A percentile compares a stretch with the other conserved stretches of the same genome.
Conservation (phyloP, 2,113 vertebrate species). For the Ceyx melanurus region DNA sequence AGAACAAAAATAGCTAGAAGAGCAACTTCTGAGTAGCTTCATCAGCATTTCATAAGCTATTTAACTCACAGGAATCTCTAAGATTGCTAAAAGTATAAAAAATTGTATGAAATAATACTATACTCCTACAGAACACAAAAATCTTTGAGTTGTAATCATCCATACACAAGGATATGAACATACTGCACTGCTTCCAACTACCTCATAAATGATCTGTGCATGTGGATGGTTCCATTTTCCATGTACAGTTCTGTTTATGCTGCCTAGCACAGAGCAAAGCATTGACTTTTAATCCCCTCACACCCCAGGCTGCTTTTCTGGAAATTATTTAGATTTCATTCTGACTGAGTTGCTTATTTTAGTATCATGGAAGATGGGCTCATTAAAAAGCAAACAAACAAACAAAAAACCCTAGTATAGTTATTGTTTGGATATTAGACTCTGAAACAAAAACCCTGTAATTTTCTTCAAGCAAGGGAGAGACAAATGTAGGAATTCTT, state of each 20-base stretch:
- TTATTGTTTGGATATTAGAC: not conserved
- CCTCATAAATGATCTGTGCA: not conserved
- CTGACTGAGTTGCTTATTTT: not conserved
- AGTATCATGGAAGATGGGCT: not conserved
- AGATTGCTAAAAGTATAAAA: too few species aligned
- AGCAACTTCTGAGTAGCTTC: not conserved
- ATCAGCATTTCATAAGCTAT: not conserved
- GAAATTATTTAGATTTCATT: not conserved
- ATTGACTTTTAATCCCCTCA: not conserved
- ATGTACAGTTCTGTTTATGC: not conserved
- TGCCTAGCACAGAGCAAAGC: not conserved
- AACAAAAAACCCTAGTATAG: not conserved
- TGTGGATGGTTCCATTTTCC: not conserved
- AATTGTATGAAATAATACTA: too few species aligned
- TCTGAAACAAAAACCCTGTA: not conserved
- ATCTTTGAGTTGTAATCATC: too few species aligned
- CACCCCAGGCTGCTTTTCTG: not conserved
- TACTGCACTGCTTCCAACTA: not conserved
- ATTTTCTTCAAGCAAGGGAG: not conserved
- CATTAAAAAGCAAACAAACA: not conserved
- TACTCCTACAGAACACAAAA: too few species aligned
- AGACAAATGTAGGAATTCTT: not conserved
- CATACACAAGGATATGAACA: too few species aligned
- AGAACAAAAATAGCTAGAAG: not conserved
- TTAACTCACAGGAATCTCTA: too few species aligned